phyloP scores from a whole-genome alignment of 1,140 invertebrate species.

The Aphelinus atriplicis region DNA sequence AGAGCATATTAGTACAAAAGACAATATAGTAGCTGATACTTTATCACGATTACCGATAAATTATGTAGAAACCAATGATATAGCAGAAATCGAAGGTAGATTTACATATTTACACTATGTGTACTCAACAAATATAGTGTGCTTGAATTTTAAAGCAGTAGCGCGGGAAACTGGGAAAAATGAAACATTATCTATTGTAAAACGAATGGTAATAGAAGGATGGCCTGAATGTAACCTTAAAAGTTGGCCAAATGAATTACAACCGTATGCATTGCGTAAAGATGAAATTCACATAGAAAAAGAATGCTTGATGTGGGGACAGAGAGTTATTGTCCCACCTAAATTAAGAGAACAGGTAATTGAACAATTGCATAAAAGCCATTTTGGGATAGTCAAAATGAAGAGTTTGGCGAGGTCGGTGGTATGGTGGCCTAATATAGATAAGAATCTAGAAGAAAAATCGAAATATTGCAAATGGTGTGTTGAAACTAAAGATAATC shows the following conservation, averaged over 20 bases:
- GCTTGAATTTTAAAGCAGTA: not conserved
- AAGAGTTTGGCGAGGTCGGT: slow-evolving; percentile 60
- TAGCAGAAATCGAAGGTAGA: not conserved
- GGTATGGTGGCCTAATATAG: slow-evolving; percentile 61
- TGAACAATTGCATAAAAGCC: slow-evolving; percentile 52
- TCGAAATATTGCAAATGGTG: slow-evolving; percentile 51
- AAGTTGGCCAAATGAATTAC: not conserved
- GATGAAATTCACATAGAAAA: not conserved
- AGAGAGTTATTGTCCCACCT: not conserved
- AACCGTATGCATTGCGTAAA: not conserved
- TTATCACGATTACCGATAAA: slow-evolving; percentile 39
- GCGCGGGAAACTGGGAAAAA: not conserved
- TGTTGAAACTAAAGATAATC: slow-evolving; percentile 20
- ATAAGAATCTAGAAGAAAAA: slow-evolving; percentile 56
- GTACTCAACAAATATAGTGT: not conserved
- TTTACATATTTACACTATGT: not conserved
- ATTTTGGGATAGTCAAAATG: slow-evolving; percentile 61
- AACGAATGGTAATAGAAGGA: not conserved
- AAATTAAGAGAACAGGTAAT: slow-evolving; percentile 25
- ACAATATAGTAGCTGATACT: slow-evolving; percentile 44
- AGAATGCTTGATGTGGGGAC: not conserved
- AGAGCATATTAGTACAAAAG: slow-evolving; percentile 30
- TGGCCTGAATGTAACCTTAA: not conserved
- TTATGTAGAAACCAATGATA: not conserved
- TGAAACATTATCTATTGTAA: not conserved